These are phyloP conservation scores for Blastobasis adustella DNA, from an alignment of 2,888 invertebrate species.

Conservation along the genomic window DNA sequence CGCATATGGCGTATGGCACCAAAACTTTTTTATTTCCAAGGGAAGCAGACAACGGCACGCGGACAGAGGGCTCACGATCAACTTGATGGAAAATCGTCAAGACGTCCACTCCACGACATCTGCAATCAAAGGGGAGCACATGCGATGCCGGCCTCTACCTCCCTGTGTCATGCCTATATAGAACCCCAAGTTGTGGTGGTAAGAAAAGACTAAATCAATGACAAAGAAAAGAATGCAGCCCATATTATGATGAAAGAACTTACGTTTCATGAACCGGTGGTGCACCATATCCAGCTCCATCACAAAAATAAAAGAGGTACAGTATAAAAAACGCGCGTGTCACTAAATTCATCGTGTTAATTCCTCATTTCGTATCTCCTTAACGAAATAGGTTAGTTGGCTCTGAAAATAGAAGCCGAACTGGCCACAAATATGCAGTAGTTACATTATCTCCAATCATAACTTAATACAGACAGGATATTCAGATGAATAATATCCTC, in stretches of 20 bases:
- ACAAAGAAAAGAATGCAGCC: neutral
- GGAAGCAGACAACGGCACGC: too few species aligned
- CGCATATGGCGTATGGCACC: too few species aligned
- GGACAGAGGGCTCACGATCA: too few species aligned
- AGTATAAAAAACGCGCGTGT: slow-evolving; percentile 26
- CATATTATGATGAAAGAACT: slow-evolving; percentile 16
- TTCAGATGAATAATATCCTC: slow-evolving; percentile 26
- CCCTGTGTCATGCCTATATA: too few species aligned
- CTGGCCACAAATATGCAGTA: slow-evolving; percentile 34
- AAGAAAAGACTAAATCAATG: too few species aligned
- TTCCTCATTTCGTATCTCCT: neutral
- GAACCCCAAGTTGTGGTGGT: too few species aligned
- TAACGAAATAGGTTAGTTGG: slow-evolving; percentile 28
- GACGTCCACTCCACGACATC: too few species aligned
- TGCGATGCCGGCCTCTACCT: too few species aligned
- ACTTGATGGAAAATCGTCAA: too few species aligned
- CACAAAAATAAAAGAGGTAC: slow-evolving; percentile 33
- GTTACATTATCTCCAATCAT: slow-evolving; percentile 32
- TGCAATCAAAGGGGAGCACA: too few species aligned
- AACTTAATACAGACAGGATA: slow-evolving; percentile 36
- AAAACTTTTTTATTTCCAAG: too few species aligned
- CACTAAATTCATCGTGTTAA: too few species aligned
- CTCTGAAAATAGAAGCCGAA: slow-evolving; percentile 38
- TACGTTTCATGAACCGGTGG: slow-evolving; percentile 30
- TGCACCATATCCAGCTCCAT: slow-evolving; percentile 40